phyloP scores from a whole-genome alignment of 2,113 vertebrate genomes.

The human region DNA sequence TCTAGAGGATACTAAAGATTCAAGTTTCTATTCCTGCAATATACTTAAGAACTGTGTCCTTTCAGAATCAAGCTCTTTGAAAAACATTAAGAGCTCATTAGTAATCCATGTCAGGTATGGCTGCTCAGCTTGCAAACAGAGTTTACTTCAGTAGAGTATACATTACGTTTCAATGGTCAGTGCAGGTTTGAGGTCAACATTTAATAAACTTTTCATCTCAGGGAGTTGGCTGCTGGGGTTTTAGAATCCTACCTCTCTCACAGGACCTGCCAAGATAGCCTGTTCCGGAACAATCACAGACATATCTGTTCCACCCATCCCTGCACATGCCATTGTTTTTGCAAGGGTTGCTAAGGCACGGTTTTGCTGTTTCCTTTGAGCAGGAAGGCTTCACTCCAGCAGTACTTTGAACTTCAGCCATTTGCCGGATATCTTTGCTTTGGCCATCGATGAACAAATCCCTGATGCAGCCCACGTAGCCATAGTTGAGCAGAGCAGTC shows the following conservation, averaged over 20 bases:
- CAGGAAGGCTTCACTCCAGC: conserved; percentile 98
- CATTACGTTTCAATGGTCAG: neutral
- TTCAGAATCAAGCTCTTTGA: neutral
- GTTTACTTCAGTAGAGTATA: neutral
- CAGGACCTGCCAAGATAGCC: conserved; percentile 97
- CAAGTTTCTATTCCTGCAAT: neutral
- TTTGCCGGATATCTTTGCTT: conserved; percentile 96
- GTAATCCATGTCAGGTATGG: rapidly evolving
- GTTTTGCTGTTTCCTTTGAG: conserved; percentile 95
- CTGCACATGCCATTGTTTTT: conserved; percentile 96
- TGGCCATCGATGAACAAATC: conserved; percentile 98
- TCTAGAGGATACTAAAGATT: neutral
- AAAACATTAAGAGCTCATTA: neutral
- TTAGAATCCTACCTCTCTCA: conserved; percentile 91
- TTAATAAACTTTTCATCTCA: neutral
- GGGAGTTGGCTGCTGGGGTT: neutral
- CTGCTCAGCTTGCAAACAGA: neutral
- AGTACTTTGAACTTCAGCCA: conserved; percentile 96
- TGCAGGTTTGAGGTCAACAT: neutral
- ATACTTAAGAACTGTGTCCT: neutral
- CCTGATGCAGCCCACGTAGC: conserved; percentile 98
- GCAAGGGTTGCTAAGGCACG: conserved; percentile 98
- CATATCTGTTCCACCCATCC: conserved; percentile 98
- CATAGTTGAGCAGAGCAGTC: conserved; percentile 98
- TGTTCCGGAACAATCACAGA: conserved; percentile 97